Base-by-base conservation (phyloP, 1,140 invertebrate genomes). In the Pantala flavescens region DNA sequence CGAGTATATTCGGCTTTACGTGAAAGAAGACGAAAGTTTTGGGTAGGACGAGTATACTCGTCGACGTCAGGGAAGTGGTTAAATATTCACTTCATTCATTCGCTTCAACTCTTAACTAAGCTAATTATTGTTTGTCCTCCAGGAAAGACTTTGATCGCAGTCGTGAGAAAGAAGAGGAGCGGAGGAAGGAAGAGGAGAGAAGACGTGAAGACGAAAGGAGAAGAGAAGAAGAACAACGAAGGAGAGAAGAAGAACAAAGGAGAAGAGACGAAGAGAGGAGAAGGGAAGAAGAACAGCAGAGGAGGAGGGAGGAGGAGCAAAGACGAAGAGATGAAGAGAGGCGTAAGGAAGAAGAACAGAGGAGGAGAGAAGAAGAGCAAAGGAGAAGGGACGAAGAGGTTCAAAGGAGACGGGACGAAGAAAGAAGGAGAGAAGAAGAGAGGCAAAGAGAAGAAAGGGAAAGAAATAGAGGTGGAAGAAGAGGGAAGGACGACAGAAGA, bases 161-260 rank as follows among this genome's bases (percentile, higher is more conserved):
- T 0, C 77, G 76, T 12, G 76, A 76, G 12, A 73, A 78, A 71
- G 76, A 77, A 14, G 75, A 43, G 71, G 71, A 72, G 16, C 43
- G n/a, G 43, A 43, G n/a, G 70, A 19, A 28, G 16, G 24, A 55
- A 11, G 16, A 72, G 3, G 43, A 43, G 55, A 16, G 63, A 10
- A 49, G 49, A 9, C 16, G 23, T 21, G 71, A 36, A 24, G 23
- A 71, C 3, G 28, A 36, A 24, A 24, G 23, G 28, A 14, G 71
- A 5, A 28, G 71, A 76, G 70, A 75, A 72, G 24, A 75, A 76
- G 21, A 28, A 23, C 43, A 43, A 71, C 74, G 75, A 43, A 74
- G 7, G 72, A 70, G 72, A 28, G 7, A 43, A n/a, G 14, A 74
- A 49, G 73, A 28, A 55, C 73, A 74, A 73, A 63, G 74, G 72